Conservation (phyloP, 1,140 invertebrate genomes). For the Bombus pyrosoma region DNA sequence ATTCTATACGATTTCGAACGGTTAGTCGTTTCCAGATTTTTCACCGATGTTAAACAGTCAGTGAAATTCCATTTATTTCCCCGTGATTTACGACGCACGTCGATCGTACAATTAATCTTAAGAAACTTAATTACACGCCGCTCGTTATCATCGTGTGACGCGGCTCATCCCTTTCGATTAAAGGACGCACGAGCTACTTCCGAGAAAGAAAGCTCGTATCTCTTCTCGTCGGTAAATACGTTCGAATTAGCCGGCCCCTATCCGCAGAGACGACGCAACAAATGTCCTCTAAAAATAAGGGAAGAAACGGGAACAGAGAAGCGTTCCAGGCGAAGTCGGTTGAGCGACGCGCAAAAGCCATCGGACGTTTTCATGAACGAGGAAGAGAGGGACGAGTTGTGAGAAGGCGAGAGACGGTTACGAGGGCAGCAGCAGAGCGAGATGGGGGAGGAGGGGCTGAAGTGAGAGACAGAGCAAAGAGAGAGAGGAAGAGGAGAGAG, state of each 20-base stretch:
- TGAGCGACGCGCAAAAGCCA: constrained; percentile 46
- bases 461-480: constrained; percentile 44
- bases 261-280: constrained; percentile 2
- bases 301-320: neutral
- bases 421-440: constrained; percentile 16
- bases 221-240: neutral
- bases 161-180: neutral
- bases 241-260: neutral
- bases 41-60: neutral
- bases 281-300: constrained; percentile 37
- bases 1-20: neutral
- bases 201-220: neutral
- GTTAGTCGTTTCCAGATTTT: neutral
- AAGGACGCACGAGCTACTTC: no score
- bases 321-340: constrained; percentile 37
- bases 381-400: constrained; percentile 14
- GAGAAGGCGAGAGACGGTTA: constrained; percentile 42
- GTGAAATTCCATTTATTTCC: neutral
- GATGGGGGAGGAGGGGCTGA: constrained; percentile 16
- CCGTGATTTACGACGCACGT: neutral
- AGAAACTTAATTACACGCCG: no score
- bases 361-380: constrained; percentile 22
- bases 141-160: neutral
- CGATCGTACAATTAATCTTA: neutral
- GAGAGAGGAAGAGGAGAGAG: constrained; percentile 32